These are phyloP conservation scores for Melinopterus prodromus DNA, from an alignment of 2,888 invertebrate genomes.

Conservation along the genomic window DNA sequence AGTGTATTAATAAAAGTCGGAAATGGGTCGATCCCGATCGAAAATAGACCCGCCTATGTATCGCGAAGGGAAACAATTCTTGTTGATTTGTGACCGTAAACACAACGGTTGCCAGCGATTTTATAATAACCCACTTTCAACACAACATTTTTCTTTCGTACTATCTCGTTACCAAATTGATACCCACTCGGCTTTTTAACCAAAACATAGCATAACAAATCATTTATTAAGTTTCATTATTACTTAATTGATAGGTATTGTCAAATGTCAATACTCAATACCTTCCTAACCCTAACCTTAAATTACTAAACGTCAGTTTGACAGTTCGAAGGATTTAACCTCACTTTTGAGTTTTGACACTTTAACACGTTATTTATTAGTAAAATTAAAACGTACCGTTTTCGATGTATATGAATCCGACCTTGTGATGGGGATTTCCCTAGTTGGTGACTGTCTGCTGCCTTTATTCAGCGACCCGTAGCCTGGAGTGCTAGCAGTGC, in stretches of 20 bases:
- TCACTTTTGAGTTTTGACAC: neutral
- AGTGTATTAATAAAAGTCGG: neutral
- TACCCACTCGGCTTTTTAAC: neutral
- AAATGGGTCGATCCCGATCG: conserved; percentile 9
- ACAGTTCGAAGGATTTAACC: neutral
- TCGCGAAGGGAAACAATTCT: neutral
- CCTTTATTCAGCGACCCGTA: conserved; percentile 81
- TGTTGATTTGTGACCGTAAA: neutral
- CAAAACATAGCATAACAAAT: no score
- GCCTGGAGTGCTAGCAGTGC: conserved; percentile 66
- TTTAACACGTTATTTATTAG: neutral
- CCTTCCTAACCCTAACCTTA: no score
- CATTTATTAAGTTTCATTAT: no score
- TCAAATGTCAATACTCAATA: no score
- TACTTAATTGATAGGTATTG: no score
- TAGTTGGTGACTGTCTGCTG: conserved; percentile 60
- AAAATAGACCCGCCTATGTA: neutral
- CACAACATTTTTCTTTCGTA: neutral
- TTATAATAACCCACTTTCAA: neutral
- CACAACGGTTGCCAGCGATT: neutral
- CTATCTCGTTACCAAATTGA: neutral
- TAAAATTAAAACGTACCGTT: conserved; percentile 46
- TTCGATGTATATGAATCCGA: conserved; percentile 60
- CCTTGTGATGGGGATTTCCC: conserved; percentile 54
- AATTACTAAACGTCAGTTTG: no score